Conservation (phyloP, 2,888 invertebrate genomes). For the Nysson spinosus region DNA sequence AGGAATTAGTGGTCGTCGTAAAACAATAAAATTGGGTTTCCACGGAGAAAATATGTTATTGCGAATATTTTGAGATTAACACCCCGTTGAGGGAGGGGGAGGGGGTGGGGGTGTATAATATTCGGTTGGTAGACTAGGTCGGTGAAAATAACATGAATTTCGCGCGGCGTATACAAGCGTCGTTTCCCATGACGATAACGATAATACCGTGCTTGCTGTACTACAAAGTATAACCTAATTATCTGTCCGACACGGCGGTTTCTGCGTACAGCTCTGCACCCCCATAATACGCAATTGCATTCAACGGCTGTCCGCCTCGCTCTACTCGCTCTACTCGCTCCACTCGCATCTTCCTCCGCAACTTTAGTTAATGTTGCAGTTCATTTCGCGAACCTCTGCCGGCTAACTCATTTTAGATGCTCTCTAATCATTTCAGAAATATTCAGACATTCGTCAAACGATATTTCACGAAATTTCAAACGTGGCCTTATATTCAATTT, state of each 20-base stretch:
- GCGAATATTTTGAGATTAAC: slow-evolving; percentile 2
- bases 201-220: slow-evolving; percentile 48
- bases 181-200: slow-evolving; percentile 57
- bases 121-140: slow-evolving; percentile 3
- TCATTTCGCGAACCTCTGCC: no score
- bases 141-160: slow-evolving; percentile 53
- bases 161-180: slow-evolving; percentile 37
- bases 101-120: not conserved
- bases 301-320: slow-evolving; percentile 20
- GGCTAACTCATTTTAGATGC: no score
- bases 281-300: slow-evolving; percentile 60
- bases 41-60: no score
- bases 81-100: no score
- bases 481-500: no score
- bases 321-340: slow-evolving; percentile 25
- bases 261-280: slow-evolving; percentile 31
- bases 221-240: slow-evolving; percentile 67
- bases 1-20: no score
- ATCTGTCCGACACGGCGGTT: slow-evolving; percentile 55
- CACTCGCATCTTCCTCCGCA: slow-evolving; percentile 63
- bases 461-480: no score
- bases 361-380: no score
- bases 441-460: no score
- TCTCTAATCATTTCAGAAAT: no score
- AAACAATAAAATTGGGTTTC: no score